Percentiles rank a stretch among this genome's conserved stretches.
Conservation (phyloP, 2,797 vertebrate genomes). For the Fratercula arctica region DNA sequence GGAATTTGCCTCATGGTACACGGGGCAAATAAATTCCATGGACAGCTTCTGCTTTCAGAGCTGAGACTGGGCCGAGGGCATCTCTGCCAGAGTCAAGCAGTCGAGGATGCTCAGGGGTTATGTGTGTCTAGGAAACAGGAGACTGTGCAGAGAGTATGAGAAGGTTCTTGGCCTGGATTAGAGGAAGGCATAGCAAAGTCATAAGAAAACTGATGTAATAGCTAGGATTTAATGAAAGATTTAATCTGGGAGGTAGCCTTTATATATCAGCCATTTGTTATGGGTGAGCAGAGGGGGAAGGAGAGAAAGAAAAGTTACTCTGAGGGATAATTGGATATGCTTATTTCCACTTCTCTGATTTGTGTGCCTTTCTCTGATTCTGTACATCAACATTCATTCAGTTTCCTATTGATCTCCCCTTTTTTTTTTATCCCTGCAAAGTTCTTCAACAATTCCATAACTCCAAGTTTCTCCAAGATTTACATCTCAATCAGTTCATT, state of each 20-base stretch:
- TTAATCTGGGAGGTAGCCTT: constrained; percentile 16
- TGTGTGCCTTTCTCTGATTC: not conserved
- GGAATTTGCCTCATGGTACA: not conserved
- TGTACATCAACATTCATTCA: not conserved
- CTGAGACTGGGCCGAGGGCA: not conserved
- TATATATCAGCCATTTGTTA: not conserved
- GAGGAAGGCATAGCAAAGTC: not conserved
- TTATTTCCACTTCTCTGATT: not conserved
- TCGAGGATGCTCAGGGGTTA: fast-evolving
- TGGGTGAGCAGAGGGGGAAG: not conserved
- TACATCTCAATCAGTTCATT: not conserved
- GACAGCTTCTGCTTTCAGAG: not conserved
- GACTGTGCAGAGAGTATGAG: not conserved
- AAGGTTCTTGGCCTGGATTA: not conserved
- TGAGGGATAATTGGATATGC: not conserved
- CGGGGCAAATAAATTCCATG: not conserved
- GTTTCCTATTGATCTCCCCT: not conserved
- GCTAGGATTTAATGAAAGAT: constrained; percentile 30
- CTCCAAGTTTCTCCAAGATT: not conserved
- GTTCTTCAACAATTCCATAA: not conserved
- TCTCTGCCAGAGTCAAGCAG: too few species aligned
- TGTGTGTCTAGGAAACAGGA: not conserved
- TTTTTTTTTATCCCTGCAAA: not conserved
- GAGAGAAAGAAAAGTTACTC: not conserved
- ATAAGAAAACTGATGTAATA: not conserved